Evolutionary conservation across 2,113 vertebrate genomes (phyloP), one percentile per base, ranked within the genome.

Genomic region (Hippocampus abdominalis): DNA sequence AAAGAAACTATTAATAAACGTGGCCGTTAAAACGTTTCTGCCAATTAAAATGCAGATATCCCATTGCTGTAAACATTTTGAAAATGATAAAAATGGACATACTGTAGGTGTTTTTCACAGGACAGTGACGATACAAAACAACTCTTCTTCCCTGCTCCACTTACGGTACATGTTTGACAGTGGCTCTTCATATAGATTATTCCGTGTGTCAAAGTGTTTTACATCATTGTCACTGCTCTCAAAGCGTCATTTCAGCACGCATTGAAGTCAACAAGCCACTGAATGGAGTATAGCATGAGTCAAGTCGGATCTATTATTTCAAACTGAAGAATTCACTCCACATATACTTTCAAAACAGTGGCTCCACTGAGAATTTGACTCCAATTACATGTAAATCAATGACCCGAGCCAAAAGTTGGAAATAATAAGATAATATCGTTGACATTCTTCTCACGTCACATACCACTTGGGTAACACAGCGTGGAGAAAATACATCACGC

Each of bases 301-400:
- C 57, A 8, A 60, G 27, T 16, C 2, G 27, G 57, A 60, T 20
- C 3, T 6, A 15, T 57, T 27, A 27, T 8, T 60, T 60, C 27
- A 13, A 60, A 32, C 25, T 57, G 23, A 57, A 25, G 11, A 25
- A 27, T 27, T 60, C 36, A 39, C 11, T 8, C 42, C 21, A 6
- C 61, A 40, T 42, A 63, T 39, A 36, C 21, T 36, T 36, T 42
- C 61, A 5, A 40, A 40, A 12, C 36, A 42, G 20, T n/a, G 27
- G 57, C 27, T 60, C 32, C 10, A 42, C 61, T 12, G 61, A 32
- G 57, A 60, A 63, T 63, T 63, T 42, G 61, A 40, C 59, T 61
- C 20, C 10, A 40, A 42, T 63, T n/a, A 42, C 61, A 63, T 63
- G 36, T 42, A n/a, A n/a, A 40, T n/a, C 11, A 40, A 40, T 63